Evolutionary conservation across 2,113 vertebrate genomes (phyloP), one percentile per base, ranked within the genome.

Genomic region (Phodopus roborovskii): DNA sequence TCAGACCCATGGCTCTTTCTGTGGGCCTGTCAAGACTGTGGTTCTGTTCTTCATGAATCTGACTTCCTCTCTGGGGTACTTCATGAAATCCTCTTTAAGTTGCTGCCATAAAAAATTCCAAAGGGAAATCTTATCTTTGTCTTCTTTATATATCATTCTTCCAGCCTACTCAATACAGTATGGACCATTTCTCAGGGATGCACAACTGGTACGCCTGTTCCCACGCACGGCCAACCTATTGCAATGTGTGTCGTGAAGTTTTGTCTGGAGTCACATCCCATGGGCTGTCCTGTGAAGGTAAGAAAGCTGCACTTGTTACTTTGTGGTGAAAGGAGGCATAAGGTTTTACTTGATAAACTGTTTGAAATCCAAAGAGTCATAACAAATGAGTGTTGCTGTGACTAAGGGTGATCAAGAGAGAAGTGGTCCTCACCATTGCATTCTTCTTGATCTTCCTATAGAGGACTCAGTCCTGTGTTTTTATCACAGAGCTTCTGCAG

Each of bases 161-260:
- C n/a, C 98, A 99, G 99, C 99, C 99, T 77, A 99, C 99, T 89
- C 99, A 99, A 98, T 99, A 99, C 97, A 99, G 99, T 98, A 99
- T 99, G 99, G 99, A 99, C 97, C 99, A 99, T 97, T 99, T 99
- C 99, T 99, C 99, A 91, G 99, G 99, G 97, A 99, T 98, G 98
- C 99, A 99, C 97, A 99, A 99, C 98, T 99, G 99, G 99, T 99
- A 99, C 39, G 99, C 99, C 94, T 99, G 99, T 87, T 99, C 99
- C 0, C 99, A 99, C 0, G 99, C 99, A 36, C 98, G 99, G 70
- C 99, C 99, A 3, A 99, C 99, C 0, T 99, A 99, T 98, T 99
- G 99, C 98, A 99, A 99, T 0, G 99, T 99, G 79, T 99, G 99
- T 88, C 99, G 99, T 0, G 99, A 99, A 97, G 99, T 99, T 0